These are phyloP conservation scores for Pseudorectes ferrugineus DNA, from an alignment of 2,113 vertebrate species.

Conservation along the genomic window DNA sequence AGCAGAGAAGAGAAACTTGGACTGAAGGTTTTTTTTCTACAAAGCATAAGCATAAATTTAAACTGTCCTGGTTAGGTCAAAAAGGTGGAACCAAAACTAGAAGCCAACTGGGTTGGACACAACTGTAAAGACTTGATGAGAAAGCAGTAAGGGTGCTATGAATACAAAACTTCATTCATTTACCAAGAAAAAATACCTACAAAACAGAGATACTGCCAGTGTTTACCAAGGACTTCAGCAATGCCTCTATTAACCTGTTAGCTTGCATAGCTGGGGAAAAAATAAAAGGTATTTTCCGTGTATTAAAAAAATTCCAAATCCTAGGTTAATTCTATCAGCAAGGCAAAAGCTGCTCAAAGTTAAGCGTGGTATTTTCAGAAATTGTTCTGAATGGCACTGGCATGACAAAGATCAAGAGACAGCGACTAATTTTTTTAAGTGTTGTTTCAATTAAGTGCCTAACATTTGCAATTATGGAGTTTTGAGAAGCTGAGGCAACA, in stretches of 20 bases:
- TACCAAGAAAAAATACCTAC: neutral
- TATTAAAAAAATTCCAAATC: accelerated
- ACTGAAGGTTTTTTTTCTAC: neutral
- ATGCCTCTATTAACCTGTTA: neutral
- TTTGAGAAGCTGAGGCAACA: slow-evolving; percentile 53
- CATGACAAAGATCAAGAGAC: neutral
- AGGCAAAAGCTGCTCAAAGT: neutral
- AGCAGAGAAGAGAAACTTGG: neutral
- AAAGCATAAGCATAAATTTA: neutral
- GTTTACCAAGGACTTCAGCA: neutral
- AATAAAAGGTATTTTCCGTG: neutral
- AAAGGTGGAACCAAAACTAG: neutral
- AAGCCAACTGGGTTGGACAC: neutral
- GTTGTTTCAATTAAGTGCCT: slow-evolving; percentile 20
- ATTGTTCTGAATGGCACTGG: neutral
- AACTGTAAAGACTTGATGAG: neutral
- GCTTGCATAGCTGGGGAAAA: neutral
- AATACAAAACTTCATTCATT: neutral
- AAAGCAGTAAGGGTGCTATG: neutral
- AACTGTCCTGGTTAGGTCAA: neutral
- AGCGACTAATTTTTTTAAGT: neutral
- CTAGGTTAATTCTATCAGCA: neutral
- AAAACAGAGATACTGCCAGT: neutral
- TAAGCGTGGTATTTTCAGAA: neutral
- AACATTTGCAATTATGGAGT: slow-evolving; percentile 1